Conservation (phyloP, 2,113 vertebrate genomes). For the Erythrolamprus reginae region DNA sequence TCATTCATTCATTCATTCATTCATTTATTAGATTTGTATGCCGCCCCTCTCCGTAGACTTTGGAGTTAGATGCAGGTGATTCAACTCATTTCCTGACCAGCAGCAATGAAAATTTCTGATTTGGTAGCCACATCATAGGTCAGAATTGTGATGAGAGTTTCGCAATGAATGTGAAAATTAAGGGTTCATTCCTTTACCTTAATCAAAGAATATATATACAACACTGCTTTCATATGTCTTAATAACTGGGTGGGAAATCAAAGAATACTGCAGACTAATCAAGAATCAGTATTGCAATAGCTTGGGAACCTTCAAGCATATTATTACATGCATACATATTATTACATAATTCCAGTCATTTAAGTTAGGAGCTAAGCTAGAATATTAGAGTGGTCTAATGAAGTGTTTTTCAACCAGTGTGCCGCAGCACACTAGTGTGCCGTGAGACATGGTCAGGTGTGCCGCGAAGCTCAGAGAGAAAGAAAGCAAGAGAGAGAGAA, state of each 20-base stretch:
- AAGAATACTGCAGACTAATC: neutral
- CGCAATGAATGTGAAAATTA: neutral
- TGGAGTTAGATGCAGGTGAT: neutral
- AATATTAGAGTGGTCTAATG: neutral
- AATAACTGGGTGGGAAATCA: neutral
- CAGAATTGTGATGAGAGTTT: neutral
- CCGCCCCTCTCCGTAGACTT: too few relatives aligned
- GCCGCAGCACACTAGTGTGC: too few relatives aligned
- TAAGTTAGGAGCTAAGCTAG: neutral
- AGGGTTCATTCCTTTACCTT: neutral
- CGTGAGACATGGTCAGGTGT: too few relatives aligned
- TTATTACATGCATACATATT: neutral
- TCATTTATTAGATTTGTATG: too few relatives aligned
- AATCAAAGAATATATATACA: neutral
- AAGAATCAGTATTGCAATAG: neutral
- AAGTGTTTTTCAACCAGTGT: too few relatives aligned
- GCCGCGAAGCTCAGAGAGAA: too few relatives aligned
- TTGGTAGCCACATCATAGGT: neutral
- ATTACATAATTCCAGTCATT: conserved; percentile 1
- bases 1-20: too few relatives aligned
- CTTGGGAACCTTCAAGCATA: neutral
- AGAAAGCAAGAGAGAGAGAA: too few relatives aligned
- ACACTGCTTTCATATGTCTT: neutral
- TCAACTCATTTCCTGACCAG: neutral
- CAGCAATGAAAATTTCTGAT: neutral